Evolutionary conservation across 2,797 vertebrate genomes (phyloP), one percentile per base, ranked within the genome.

Genomic region (Sciurus vulgaris): DNA sequence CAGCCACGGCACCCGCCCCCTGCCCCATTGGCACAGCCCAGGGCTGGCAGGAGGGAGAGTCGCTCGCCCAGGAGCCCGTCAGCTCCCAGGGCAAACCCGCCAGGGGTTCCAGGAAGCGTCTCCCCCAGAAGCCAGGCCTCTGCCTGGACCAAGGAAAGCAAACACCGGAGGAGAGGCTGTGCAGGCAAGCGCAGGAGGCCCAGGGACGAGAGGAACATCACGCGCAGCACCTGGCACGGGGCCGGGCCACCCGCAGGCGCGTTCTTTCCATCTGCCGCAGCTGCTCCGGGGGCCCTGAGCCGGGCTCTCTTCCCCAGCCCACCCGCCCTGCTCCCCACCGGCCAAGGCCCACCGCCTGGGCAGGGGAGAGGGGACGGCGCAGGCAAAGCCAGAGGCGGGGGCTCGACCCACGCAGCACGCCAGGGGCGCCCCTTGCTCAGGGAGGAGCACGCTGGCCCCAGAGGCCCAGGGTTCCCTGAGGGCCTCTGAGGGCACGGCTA

Each of bases 71-170:
- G 81, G 44, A 33, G 65, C 81, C 33, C 1, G 0, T 13, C 2
- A n/a, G 72, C 14, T 56, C 54, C 87, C 33, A 20, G 87, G 38
- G 7, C 3, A 3, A 18, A 14, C 24, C 56, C 3, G 35, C 88
- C 88, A 65, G 38, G 91, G 24, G 17, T 81, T 76, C 77, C 67
- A 70, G 87, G 86, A 95, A 89, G 95, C 5, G 3, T 35, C 77
- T 28, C 54, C 76, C 1, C 11, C 72, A 69, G 76, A 79, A 86
- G 74, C 74, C 59, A 1, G 33, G 83, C 73, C 30, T 14, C 0
- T 17, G 44, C n/a, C 13, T 3, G 20, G 69, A 91, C 94, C 92
- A 83, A 63, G 83, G 84, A 94, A 79, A 94, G 90, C 94, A 89
- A 77, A 96, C 90, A 49, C 1, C 70, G 92, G 61, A 91, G 78